Base-by-base conservation (phyloP, 1,140 invertebrate species). In the Wasmannia auropunctata region DNA sequence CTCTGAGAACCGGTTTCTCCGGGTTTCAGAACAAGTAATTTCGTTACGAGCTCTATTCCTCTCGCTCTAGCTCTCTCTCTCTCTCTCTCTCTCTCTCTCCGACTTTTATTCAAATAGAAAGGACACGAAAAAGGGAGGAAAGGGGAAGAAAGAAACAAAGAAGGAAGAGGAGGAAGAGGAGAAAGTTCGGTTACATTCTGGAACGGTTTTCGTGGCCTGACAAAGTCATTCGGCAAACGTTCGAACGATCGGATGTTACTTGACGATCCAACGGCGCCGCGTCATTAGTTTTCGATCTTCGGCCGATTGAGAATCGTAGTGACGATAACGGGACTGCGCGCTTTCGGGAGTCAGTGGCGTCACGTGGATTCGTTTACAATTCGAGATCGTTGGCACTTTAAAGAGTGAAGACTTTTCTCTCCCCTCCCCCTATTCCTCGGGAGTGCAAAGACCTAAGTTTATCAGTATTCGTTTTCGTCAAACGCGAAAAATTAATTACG, bases 1-100 rank as follows among this genome's bases (percentile, higher is more conserved):
- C 58, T 56, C 37, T 43, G 65, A 67, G 54, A 89, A 89, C 88
- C 88, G 88, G 88, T 89, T 89, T 89, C 88, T 86, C 76, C 77
- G n/a, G 88, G 69, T 88, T 80, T 88, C 83, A 69, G 75, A 72
- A 85, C 76, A 65, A 89, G 87, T 86, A 89, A 89, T 89, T 89
- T 85, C 46, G 74, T 75, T 77, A 85, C 81, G 40, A 77, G 28
- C 72, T 86, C 34, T 62, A 25, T 65, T 43, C 34, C 25, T 63
- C 62, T 51, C 16, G 19, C 40, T 49, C 63, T 72, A 19, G n/a
- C 51, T 72, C 65, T 56, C 51, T 58, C 49, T 75, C 22, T 72
- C 77, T 54, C 11, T 54, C 75, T 65, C 16, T 43, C 65, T 54
- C 25, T 72, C 51, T 43, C 28, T 74, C 34, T 49, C 43, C 77